A percentile compares a stretch with the other conserved stretches of the same genome.
phyloP scores from a whole-genome alignment of 1,140 invertebrate species.

The Augochlora pura region DNA sequence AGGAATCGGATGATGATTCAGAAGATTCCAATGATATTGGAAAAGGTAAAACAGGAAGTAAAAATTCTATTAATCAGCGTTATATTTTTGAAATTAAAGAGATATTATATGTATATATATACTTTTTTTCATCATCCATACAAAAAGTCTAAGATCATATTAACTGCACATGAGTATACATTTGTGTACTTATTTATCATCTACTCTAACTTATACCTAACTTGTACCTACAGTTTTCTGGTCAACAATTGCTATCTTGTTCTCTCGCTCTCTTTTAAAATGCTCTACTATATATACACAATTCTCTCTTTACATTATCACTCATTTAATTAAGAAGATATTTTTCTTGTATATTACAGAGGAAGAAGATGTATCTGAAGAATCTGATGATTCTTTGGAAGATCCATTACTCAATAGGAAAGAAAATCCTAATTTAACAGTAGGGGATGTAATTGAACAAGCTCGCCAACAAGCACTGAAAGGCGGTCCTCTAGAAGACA shows the following conservation, averaged over 20 bases:
- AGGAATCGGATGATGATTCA: slow-evolving; percentile 87
- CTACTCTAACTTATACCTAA: too few species aligned
- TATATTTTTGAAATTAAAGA: not conserved
- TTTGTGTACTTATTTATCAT: too few species aligned
- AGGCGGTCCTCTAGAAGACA: slow-evolving; percentile 75
- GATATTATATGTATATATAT: not conserved
- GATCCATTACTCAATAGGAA: slow-evolving; percentile 81
- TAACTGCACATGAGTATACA: too few species aligned
- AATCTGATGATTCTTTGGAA: slow-evolving; percentile 79
- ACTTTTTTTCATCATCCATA: too few species aligned
- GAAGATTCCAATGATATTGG: slow-evolving; percentile 79
- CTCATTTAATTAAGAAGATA: too few species aligned
- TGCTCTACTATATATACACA: too few species aligned
- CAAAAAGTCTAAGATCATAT: too few species aligned
- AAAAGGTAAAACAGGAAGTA: slow-evolving; percentile 66
- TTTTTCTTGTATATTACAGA: slow-evolving; percentile 56
- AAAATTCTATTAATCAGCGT: not conserved
- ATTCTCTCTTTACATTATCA: too few species aligned
- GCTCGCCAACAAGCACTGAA: slow-evolving; percentile 78
- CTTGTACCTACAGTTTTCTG: too few species aligned
- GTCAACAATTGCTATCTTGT: too few species aligned
- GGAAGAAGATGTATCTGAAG: slow-evolving; percentile 78
- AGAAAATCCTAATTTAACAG: slow-evolving; percentile 77
- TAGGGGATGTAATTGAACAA: slow-evolving; percentile 81
- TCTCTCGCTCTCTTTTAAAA: too few species aligned